A percentile compares a stretch with the other conserved stretches of the same genome.
Evolutionary conservation across 2,113 vertebrate genomes (phyloP).

Genomic region (Poeciliopsis prolifica): DNA sequence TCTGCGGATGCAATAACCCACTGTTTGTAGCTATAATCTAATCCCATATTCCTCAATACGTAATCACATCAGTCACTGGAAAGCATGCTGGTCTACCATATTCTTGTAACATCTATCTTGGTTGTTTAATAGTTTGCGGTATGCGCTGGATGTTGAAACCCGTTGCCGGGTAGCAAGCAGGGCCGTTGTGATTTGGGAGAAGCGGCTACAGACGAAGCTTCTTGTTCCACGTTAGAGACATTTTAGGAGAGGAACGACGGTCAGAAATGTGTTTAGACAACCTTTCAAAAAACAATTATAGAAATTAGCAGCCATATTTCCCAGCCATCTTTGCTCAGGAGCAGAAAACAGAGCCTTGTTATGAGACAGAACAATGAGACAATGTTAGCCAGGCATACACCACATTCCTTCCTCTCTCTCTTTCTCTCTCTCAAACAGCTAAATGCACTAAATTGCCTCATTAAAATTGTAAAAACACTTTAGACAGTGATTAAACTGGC

Average conservation of each 20-base stretch:
- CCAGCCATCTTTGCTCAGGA: conserved; percentile 67
- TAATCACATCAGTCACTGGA: conserved; percentile 31
- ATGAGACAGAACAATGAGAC: conserved; percentile 78
- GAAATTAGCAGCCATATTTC: conserved; percentile 45
- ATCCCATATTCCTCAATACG: conserved; percentile 20
- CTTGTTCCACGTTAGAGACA: conserved; percentile 20
- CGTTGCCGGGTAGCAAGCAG: not conserved
- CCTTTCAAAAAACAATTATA: conserved; percentile 26
- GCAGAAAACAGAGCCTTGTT: conserved; percentile 74
- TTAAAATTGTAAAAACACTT: conserved; percentile 77
- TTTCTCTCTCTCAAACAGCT: conserved; percentile 67
- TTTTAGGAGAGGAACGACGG: conserved; percentile 38
- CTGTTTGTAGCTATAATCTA: conserved; percentile 23
- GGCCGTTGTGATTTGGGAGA: conserved; percentile 6
- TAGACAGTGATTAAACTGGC: conserved; percentile 68
- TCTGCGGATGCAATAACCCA: conserved; percentile 30
- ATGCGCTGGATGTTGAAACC: conserved; percentile 17
- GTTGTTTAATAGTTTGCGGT: conserved; percentile 29
- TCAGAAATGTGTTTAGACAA: conserved; percentile 57
- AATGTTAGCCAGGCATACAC: conserved; percentile 66
- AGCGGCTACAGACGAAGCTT: conserved; percentile 1
- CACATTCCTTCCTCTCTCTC: conserved; percentile 72
- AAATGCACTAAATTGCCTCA: conserved; percentile 78
- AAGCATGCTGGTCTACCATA: conserved; percentile 40
- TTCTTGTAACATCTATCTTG: conserved; percentile 12